Evolutionary conservation across 92 coral and sea anemone species (phyloP).

Genomic region (Phymanthus crucifer): DNA sequence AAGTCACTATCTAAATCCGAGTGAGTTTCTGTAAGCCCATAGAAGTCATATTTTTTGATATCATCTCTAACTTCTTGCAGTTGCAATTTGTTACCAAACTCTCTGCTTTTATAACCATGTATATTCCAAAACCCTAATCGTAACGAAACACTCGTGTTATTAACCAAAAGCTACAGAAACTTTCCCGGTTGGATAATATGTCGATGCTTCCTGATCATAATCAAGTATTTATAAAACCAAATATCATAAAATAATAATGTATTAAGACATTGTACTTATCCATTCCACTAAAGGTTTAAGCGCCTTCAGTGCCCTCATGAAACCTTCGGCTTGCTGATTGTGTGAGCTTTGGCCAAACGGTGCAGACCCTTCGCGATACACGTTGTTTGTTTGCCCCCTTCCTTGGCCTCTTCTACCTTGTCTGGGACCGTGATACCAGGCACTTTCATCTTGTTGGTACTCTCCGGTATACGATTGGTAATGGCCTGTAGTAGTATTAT

Average conservation of each 20-base stretch:
- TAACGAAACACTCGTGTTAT: not conserved
- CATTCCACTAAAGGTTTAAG: not conserved
- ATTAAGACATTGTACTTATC: not conserved
- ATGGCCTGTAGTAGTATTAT: not conserved
- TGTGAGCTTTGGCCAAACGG: not conserved
- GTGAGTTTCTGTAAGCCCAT: conserved; percentile 25
- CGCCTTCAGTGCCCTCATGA: not conserved
- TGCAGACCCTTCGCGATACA: not conserved
- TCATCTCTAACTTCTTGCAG: not conserved
- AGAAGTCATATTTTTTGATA: too few relatives aligned
- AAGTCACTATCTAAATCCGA: conserved; percentile 5
- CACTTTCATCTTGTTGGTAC: not conserved
- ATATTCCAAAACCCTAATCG: conserved; percentile 11
- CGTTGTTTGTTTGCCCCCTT: not conserved
- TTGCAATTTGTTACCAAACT: not conserved
- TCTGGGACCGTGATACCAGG: not conserved
- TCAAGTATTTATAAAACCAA: not conserved
- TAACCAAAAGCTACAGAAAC: not conserved
- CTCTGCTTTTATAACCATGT: conserved; percentile 11
- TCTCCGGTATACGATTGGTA: not conserved
- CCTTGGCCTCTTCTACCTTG: not conserved
- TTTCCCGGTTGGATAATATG: not conserved
- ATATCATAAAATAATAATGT: too few relatives aligned
- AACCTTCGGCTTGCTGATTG: not conserved
- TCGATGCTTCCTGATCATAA: not conserved